phyloP scores from a whole-genome alignment of 2,797 vertebrate genomes.

The Lutra lutra region DNA sequence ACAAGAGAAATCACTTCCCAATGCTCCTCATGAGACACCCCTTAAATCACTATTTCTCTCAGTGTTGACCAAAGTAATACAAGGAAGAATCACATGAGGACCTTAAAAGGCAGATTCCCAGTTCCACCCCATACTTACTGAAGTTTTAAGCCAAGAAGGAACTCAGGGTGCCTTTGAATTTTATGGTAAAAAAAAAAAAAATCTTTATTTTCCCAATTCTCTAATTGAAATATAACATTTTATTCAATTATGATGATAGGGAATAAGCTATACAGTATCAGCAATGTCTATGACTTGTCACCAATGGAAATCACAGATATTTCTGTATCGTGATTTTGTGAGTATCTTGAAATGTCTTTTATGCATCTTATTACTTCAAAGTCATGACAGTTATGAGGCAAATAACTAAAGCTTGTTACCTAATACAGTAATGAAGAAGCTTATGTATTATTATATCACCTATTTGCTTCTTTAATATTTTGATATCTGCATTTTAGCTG shows the following conservation, averaged over 20 bases:
- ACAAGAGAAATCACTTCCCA: not conserved
- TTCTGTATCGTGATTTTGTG: not conserved
- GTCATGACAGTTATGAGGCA: not conserved
- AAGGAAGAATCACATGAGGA: not conserved
- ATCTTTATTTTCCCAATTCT: not conserved
- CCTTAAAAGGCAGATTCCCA: not conserved
- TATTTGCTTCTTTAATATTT: not conserved
- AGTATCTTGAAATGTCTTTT: not conserved
- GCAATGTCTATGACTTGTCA: not conserved
- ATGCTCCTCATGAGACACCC: not conserved
- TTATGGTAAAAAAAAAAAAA: not conserved
- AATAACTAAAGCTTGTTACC: not conserved
- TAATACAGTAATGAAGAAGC: not conserved
- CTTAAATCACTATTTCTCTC: not conserved
- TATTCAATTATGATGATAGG: not conserved
- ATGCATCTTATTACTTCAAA: not conserved
- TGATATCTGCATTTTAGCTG: not conserved
- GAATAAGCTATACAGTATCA: not conserved
- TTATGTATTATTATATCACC: not conserved
- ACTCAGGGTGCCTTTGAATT: conserved; percentile 3
- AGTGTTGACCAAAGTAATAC: not conserved
- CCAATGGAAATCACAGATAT: not conserved
- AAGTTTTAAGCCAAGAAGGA: not conserved
- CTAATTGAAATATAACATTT: conserved; percentile 17
- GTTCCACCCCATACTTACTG: not conserved